A percentile compares a stretch with the other conserved stretches of the same genome.
phyloP scores from a whole-genome alignment of 2,113 vertebrate genomes.

The Sisor rabdophorus region DNA sequence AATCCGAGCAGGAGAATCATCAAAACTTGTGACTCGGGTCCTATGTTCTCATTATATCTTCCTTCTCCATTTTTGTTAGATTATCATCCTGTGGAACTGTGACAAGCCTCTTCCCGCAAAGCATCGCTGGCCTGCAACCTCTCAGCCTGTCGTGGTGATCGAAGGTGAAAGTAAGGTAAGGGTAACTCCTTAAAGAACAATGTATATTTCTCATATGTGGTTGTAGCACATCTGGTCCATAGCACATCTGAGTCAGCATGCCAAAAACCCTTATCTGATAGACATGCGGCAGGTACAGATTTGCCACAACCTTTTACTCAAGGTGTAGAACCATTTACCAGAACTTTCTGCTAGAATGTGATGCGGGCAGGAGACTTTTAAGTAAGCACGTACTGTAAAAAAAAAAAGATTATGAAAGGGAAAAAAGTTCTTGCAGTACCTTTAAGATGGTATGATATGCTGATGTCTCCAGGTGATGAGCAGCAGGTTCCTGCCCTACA shows the following conservation, averaged over 20 bases:
- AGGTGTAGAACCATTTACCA: not conserved
- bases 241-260: not conserved
- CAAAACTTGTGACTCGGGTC: not conserved
- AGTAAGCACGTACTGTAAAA: not conserved
- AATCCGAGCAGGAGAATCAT: not conserved
- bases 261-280: constrained; percentile 1
- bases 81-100: constrained; percentile 98
- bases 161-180: constrained; percentile 75
- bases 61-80: constrained; percentile 71
- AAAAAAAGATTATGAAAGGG: not conserved
- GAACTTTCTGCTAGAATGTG: not conserved
- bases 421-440: no score
- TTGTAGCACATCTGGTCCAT: not conserved
- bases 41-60: no score
- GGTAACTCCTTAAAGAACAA: not conserved
- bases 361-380: not conserved
- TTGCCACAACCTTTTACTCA: not conserved
- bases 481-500: constrained; percentile 92
- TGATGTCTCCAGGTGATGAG: constrained; percentile 83
- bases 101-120: constrained; percentile 95
- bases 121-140: constrained; percentile 92
- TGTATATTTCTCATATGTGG: not conserved
- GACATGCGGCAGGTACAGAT: not conserved
- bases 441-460: not conserved
- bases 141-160: constrained; percentile 70